These are phyloP conservation scores for Tympanuchus pallidicinctus DNA, from an alignment of 2,113 vertebrate species.

Conservation along the genomic window DNA sequence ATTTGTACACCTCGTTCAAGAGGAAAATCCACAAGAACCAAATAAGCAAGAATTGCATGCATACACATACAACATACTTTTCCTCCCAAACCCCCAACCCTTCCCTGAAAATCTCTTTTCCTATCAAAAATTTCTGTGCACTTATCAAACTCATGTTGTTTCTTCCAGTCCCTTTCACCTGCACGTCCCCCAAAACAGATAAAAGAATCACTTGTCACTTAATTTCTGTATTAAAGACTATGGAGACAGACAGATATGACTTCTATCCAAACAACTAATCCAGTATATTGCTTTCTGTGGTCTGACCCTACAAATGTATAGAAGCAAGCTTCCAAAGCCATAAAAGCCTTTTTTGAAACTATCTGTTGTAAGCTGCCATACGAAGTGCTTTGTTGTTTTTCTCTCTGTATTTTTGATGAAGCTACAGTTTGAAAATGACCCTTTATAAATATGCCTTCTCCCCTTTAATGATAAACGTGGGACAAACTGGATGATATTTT, in stretches of 20 bases:
- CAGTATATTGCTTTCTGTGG: neutral
- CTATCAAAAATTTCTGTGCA: neutral
- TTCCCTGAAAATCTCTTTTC: neutral
- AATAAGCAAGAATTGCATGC: neutral
- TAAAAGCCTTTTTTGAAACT: neutral
- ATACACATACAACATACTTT: neutral
- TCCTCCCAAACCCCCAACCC: neutral
- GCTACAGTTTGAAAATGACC: neutral
- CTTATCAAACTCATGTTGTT: neutral
- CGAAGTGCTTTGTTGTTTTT: neutral
- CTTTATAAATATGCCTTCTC: neutral
- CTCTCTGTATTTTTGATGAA: neutral
- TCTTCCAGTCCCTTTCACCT: neutral
- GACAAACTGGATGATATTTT: neutral
- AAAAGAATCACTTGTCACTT: neutral
- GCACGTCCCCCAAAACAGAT: neutral
- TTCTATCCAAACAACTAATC: neutral
- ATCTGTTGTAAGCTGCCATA: neutral
- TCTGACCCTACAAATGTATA: neutral
- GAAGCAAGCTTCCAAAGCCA: neutral
- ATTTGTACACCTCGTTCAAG: neutral
- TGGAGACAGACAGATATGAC: neutral
- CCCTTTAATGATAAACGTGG: neutral
- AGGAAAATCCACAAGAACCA: neutral
- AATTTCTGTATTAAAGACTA: neutral